Conservation (phyloP, 1,140 invertebrate genomes). For the Lasaia peninsularis region DNA sequence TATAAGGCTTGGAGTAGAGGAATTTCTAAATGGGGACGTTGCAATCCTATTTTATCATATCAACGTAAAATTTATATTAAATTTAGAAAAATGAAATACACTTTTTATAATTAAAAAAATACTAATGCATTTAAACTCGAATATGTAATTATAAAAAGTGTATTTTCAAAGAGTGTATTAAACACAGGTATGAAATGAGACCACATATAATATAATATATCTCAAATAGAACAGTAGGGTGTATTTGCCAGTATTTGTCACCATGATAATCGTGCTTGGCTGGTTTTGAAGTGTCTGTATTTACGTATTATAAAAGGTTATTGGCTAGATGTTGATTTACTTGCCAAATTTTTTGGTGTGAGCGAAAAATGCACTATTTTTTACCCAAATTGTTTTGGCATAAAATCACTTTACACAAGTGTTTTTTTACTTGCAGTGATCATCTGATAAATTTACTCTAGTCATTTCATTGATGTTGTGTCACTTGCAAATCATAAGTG, state of each 20-base stretch:
- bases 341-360: conserved; percentile 58
- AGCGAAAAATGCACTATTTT: conserved; percentile 31
- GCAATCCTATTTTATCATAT: conserved; percentile 54
- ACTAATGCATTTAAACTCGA: conserved; percentile 38
- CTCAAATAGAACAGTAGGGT: conserved; percentile 44
- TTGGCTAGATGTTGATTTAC: conserved; percentile 41
- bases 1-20: conserved; percentile 3
- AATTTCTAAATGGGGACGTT: conserved; percentile 30
- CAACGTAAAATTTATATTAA: conserved; percentile 43
- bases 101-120: conserved; percentile 47
- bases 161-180: conserved; percentile 19
- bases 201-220: conserved; percentile 38
- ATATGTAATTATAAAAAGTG: conserved; percentile 34
- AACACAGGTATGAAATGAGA: conserved; percentile 28
- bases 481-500: conserved; percentile 5
- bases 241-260: conserved; percentile 39
- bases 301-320: conserved; percentile 20
- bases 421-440: conserved; percentile 7
- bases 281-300: conserved; percentile 29
- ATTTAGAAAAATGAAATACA: conserved; percentile 32
- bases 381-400: neutral
- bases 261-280: conserved; percentile 54
- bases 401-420: neutral
- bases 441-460: conserved; percentile 14
- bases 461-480: conserved; percentile 14